Evolutionary conservation across 1,140 invertebrate species (phyloP).

Genomic region (Ephestia elutella): DNA sequence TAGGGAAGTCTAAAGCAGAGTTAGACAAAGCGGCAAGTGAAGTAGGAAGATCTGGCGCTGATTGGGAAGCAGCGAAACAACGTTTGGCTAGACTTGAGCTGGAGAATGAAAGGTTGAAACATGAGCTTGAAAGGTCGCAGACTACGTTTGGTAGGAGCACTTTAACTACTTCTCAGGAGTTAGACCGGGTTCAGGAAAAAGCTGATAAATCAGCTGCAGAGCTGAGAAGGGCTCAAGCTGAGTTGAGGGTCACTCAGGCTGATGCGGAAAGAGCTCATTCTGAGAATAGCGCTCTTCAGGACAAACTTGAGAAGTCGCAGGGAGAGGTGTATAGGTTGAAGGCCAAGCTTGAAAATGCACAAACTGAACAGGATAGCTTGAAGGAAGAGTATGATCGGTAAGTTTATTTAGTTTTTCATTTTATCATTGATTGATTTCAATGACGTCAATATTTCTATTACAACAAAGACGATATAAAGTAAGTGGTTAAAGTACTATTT

Average conservation of each 20-base stretch:
- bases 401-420: conserved; percentile 18
- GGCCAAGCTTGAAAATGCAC: conserved; percentile 94
- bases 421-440: too few species aligned
- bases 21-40: conserved; percentile 92
- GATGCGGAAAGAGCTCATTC: conserved; percentile 90
- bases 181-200: conserved; percentile 89
- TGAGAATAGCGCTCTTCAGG: conserved; percentile 89
- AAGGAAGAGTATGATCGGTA: conserved; percentile 91
- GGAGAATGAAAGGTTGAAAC: conserved; percentile 90
- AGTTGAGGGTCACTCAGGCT: conserved; percentile 87
- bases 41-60: conserved; percentile 88
- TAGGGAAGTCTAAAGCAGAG: conserved; percentile 95
- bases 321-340: conserved; percentile 95
- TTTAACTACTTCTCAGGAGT: conserved; percentile 82
- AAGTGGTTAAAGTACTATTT: too few species aligned
- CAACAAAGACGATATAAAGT: too few species aligned
- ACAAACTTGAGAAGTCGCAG: conserved; percentile 94
- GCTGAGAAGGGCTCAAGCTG: conserved; percentile 88
- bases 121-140: conserved; percentile 89
- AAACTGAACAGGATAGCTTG: conserved; percentile 93
- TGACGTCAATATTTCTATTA: too few species aligned
- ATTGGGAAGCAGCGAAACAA: conserved; percentile 93
- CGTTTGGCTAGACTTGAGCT: conserved; percentile 88
- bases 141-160: conserved; percentile 86
- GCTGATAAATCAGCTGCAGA: conserved; percentile 90